A percentile compares a stretch with the other conserved stretches of the same genome.
These are phyloP conservation scores for Oceanodroma leucorhoa DNA, from an alignment of 2,797 vertebrate genomes.

Conservation along the genomic window DNA sequence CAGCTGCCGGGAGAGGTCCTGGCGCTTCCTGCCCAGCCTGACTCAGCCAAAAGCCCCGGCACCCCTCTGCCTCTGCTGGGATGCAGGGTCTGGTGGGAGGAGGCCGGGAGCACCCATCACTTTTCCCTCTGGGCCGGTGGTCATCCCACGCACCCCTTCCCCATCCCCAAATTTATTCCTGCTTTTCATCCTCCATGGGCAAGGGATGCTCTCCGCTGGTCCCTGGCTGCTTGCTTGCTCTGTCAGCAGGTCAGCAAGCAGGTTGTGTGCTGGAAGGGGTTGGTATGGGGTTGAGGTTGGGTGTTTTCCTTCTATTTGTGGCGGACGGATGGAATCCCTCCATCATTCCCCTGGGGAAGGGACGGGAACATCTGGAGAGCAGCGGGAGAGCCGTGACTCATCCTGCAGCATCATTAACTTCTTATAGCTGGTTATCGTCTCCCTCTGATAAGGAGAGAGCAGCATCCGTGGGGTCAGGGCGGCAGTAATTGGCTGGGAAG, in stretches of 20 bases:
- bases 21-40: slow-evolving; percentile 57
- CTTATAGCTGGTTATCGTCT: slow-evolving; percentile 68
- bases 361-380: slow-evolving; percentile 59
- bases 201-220: neutral
- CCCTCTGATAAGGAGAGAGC: slow-evolving; percentile 44
- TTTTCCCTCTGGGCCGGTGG: neutral
- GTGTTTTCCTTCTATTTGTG: slow-evolving; percentile 12
- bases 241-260: neutral
- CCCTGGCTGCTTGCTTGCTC: neutral
- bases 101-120: neutral
- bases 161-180: neutral
- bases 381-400: slow-evolving; percentile 60
- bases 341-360: slow-evolving; percentile 9
- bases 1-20: slow-evolving; percentile 25
- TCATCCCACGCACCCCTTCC: fast-evolving
- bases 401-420: slow-evolving; percentile 71
- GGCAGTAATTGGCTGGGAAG: slow-evolving; percentile 40
- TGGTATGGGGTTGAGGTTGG: neutral
- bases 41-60: slow-evolving; percentile 24
- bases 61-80: neutral
- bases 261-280: neutral
- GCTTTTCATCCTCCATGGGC: neutral
- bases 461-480: slow-evolving; percentile 18
- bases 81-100: neutral
- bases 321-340: slow-evolving; percentile 32